A percentile compares a stretch with the other conserved stretches of the same genome.
Conservation (phyloP, 2,888 invertebrate genomes). For the Xanthia togata region DNA sequence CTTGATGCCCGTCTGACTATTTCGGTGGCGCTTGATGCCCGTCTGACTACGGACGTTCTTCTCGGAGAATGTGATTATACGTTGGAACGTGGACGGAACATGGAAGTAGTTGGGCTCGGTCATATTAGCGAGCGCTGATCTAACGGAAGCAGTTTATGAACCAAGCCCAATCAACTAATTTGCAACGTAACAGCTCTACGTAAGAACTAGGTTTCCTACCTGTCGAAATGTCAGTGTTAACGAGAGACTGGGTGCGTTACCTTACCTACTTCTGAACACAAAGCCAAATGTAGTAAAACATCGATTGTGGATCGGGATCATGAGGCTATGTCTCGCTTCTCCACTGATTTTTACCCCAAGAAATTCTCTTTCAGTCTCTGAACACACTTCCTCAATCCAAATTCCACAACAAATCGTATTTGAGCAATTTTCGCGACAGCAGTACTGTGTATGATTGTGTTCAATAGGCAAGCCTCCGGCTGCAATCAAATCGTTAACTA, state of each 20-base stretch:
- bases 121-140: slow-evolving; percentile 12
- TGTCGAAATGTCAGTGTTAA: background rate
- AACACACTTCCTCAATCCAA: background rate
- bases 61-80: background rate
- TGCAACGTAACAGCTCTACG: slow-evolving; percentile 21
- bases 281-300: slow-evolving; percentile 1
- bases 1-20: background rate
- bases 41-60: background rate
- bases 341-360: background rate
- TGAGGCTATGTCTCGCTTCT: background rate
- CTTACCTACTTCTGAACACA: background rate
- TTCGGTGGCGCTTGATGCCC: background rate
- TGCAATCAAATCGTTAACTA: slow-evolving; percentile 38
- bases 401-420: background rate
- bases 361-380: background rate
- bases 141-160: slow-evolving; percentile 44
- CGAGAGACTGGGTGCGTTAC: background rate
- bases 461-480: slow-evolving; percentile 21
- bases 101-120: slow-evolving; percentile 7
- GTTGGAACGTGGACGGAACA: background rate
- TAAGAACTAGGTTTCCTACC: slow-evolving; percentile 28
- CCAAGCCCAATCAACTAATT: slow-evolving; percentile 42
- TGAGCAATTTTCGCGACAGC: slow-evolving; percentile 3
- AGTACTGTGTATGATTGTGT: slow-evolving; percentile 23
- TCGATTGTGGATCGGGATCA: background rate